Evolutionary conservation across 2,888 invertebrate genomes (phyloP).

Genomic region (Clepsis dumicolana): DNA sequence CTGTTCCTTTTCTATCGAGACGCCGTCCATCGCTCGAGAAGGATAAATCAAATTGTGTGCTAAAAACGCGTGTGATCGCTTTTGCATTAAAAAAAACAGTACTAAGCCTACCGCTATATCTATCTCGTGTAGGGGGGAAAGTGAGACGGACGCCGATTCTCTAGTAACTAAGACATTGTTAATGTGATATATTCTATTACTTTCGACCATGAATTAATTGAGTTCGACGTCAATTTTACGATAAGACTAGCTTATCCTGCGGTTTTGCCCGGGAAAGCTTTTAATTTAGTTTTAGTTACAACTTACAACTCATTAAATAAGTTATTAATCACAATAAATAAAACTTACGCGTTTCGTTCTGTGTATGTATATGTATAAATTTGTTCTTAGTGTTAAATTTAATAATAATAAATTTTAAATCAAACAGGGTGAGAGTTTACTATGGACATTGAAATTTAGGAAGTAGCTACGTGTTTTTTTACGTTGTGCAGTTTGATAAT

Average conservation of each 20-base stretch:
- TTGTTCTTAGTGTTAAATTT: neutral
- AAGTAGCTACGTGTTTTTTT: neutral
- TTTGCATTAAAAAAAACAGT: conserved; percentile 9
- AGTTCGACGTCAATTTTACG: conserved; percentile 38
- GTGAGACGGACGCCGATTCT: conserved; percentile 9
- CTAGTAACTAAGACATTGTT: conserved; percentile 34
- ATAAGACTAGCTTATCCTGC: conserved; percentile 26
- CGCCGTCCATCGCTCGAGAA: too few relatives aligned
- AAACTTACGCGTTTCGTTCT: neutral
- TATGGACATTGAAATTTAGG: conserved; percentile 23
- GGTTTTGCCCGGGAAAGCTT: conserved; percentile 30
- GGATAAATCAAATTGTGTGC: too few relatives aligned
- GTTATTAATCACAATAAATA: neutral
- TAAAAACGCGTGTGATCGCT: neutral
- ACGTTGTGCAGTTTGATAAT: neutral
- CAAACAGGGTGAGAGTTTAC: conserved; percentile 34
- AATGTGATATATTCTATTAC: conserved; percentile 40
- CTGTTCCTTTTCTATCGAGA: too few relatives aligned
- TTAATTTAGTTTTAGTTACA: conserved; percentile 7
- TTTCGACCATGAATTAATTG: conserved; percentile 29
- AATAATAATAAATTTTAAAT: conserved; percentile 2
- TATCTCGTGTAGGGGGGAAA: conserved; percentile 15
- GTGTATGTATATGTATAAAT: neutral
- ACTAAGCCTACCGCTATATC: conserved; percentile 12
- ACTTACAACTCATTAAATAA: neutral